Evolutionary conservation across 2,113 vertebrate genomes (phyloP), one percentile per base, ranked within the genome.

Genomic region (Callionymus lyra): DNA sequence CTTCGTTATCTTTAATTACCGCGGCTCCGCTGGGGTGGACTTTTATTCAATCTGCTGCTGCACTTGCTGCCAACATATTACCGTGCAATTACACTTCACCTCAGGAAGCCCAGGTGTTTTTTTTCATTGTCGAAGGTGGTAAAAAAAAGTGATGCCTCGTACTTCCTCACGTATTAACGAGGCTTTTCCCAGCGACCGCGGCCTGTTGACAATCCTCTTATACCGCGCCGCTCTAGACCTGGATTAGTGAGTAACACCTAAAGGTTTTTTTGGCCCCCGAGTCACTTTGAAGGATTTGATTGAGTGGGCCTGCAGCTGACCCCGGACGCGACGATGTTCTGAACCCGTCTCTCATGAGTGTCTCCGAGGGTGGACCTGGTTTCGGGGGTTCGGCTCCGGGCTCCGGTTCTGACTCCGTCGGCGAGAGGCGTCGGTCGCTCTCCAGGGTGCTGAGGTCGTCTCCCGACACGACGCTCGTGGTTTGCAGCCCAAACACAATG

Each of bases 361-460:
- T 27, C 21, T 27, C 21, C 4, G 21, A 27, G 21, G n/a, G n/a
- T n/a, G n/a, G n/a, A n/a, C n/a, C n/a, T n/a, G n/a, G n/a, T n/a
- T n/a, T n/a, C n/a, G n/a, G n/a, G n/a, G n/a, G n/a, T n/a, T n/a
- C n/a, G n/a, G n/a, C n/a, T n/a, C n/a, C n/a, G n/a, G n/a, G n/a
- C n/a, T n/a, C n/a, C n/a, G n/a, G n/a, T n/a, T n/a, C n/a, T n/a
- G n/a, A n/a, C n/a, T n/a, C n/a, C 21, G 21, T 27, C 21, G 21
- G 12, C 49, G 70, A 48, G 47, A 67, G 67, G 21, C 31, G 42
- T 77, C 72, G 79, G 72, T 68, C 81, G 74, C 80, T 86, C 86
- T 86, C 86, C 81, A 74, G 82, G 81, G 86, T 84, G 79, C 86
- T 85, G 80, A 86, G 85, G 67, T 73, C 48, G 77, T 75, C 65